Evolutionary conservation across 2,888 invertebrate genomes (phyloP).

Genomic region (Fragum whitleyi): DNA sequence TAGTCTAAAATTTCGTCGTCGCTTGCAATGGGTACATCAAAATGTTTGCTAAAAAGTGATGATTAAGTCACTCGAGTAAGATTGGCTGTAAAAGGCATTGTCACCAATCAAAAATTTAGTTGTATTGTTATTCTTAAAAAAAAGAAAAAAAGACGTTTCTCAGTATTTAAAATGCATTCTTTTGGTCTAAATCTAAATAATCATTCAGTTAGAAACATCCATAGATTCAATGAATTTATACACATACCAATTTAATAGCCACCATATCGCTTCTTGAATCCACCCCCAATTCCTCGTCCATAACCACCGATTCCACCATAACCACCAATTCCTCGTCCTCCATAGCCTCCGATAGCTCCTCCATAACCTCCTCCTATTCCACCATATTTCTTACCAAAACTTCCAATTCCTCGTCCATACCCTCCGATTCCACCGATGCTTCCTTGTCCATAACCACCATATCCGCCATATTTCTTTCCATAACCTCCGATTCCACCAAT

Average conservation of each 20-base stretch:
- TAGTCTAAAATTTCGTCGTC: no score
- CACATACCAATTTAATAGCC: neutral
- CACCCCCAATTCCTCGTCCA: neutral
- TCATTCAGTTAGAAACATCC: no score
- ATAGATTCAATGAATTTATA: no score
- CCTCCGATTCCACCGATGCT: conserved; percentile 15
- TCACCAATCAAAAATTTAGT: no score
- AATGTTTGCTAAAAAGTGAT: no score
- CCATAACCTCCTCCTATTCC: conserved; percentile 15
- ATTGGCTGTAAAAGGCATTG: no score
- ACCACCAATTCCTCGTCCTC: neutral
- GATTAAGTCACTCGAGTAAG: no score
- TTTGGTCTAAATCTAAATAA: no score
- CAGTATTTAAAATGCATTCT: no score
- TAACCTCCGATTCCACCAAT: neutral
- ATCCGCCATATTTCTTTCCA: conserved; percentile 11
- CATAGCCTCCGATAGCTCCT: conserved; percentile 7
- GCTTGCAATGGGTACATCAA: no score
- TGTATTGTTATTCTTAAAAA: no score
- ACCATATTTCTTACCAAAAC: neutral
- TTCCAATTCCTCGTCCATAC: conserved; percentile 4
- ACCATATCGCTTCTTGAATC: conserved; percentile 15
- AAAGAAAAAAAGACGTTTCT: no score
- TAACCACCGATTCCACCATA: neutral
- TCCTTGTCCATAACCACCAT: neutral